These are phyloP conservation scores for Megalops cyprinoides DNA, from an alignment of 2,797 vertebrate genomes.

Conservation along the genomic window DNA sequence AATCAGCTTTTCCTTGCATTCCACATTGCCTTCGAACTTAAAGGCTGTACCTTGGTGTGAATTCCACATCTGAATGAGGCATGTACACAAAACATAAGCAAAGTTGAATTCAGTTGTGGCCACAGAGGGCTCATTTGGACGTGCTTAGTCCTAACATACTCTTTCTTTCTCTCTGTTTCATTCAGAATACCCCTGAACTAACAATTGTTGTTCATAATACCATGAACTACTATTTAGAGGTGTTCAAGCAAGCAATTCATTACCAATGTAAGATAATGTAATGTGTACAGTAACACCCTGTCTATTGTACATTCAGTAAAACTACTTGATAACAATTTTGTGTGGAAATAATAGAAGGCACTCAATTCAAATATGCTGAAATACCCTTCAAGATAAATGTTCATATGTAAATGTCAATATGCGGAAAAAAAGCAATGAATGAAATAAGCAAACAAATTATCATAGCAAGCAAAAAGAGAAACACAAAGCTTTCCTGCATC, in stretches of 20 bases:
- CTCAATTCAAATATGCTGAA: constrained; percentile 50
- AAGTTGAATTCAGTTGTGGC: constrained; percentile 9
- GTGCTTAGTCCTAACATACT: neutral
- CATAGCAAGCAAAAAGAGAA: constrained; percentile 46
- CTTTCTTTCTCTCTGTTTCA: neutral
- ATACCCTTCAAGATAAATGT: neutral
- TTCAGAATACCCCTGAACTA: neutral
- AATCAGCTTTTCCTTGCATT: no score
- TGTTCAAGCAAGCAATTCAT: constrained; percentile 22
- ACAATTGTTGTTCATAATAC: constrained; percentile 14
- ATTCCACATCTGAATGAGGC: neutral
- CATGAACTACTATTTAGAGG: constrained; percentile 4
- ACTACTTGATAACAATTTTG: constrained; percentile 79
- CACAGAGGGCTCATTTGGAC: neutral
- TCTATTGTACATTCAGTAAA: constrained; percentile 74
- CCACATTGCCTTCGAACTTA: no score
- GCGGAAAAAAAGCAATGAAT: constrained; percentile 64
- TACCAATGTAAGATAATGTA: constrained; percentile 32
- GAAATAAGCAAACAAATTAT: constrained; percentile 69
- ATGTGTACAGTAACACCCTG: constrained; percentile 71
- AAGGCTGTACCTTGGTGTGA: no score
- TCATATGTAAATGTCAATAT: neutral
- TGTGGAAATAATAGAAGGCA: constrained; percentile 79
- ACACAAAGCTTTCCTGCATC: constrained; percentile 47
- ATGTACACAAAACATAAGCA: neutral